Percentiles rank a stretch among this genome's conserved stretches.
phyloP scores from a whole-genome alignment of 2,113 vertebrate genomes.

The Macheiramphus alcinus region DNA sequence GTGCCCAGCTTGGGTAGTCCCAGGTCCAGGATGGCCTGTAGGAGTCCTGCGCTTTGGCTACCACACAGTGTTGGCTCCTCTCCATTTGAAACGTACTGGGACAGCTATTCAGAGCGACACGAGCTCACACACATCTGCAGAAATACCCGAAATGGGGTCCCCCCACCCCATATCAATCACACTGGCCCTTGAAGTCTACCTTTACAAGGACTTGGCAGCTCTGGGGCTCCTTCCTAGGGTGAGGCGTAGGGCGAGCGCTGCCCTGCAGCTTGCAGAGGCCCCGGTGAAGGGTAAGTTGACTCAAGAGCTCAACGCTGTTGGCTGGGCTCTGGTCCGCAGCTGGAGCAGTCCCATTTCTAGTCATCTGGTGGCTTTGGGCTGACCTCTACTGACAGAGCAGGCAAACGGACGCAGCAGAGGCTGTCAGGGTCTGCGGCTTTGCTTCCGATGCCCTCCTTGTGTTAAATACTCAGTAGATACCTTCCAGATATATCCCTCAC shows the following conservation, averaged over 20 bases:
- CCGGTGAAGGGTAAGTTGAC: rapidly evolving
- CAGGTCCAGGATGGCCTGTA: neutral
- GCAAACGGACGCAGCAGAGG: neutral
- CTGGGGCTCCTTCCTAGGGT: neutral
- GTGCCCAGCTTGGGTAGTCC: neutral
- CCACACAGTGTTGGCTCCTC: neutral
- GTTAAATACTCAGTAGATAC: neutral
- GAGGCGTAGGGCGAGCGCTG: neutral
- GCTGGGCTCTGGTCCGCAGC: neutral
- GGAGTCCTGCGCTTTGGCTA: neutral
- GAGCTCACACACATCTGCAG: neutral
- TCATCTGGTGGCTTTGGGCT: neutral
- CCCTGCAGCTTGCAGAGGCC: neutral
- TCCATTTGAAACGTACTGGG: rapidly evolving
- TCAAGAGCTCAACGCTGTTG: neutral
- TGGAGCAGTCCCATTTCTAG: neutral
- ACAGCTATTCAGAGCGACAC: neutral
- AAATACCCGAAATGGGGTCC: rapidly evolving
- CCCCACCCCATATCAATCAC: rapidly evolving
- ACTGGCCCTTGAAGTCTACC: rapidly evolving
- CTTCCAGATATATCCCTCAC: neutral
- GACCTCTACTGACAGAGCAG: constrained; percentile 28
- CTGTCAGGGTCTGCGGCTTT: rapidly evolving
- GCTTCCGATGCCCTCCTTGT: neutral
- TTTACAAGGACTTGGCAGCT: rapidly evolving